phyloP scores from a whole-genome alignment of 2,113 vertebrate species.

The Gadus chalcogrammus region DNA sequence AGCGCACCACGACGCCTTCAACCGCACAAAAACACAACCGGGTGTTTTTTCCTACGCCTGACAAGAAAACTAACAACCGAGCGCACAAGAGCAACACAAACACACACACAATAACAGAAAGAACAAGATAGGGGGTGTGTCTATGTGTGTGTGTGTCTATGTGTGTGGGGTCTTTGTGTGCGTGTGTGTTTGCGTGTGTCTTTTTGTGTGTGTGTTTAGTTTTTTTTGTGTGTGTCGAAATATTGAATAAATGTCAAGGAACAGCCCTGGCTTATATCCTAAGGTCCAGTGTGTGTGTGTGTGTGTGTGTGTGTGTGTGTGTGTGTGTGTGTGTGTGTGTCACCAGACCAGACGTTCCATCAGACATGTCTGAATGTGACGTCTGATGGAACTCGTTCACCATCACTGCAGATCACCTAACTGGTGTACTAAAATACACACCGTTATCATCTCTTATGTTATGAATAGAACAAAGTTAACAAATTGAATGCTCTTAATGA shows the following conservation, averaged over 20 bases:
- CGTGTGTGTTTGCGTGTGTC: conserved; percentile 5
- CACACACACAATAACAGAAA: conserved; percentile 18
- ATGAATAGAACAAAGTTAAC: no score
- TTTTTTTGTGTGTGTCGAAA: conserved; percentile 13
- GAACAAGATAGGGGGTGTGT: conserved; percentile 28
- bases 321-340: no score
- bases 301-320: no score
- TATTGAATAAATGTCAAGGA: conserved; percentile 32
- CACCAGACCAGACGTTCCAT: no score
- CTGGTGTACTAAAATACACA: no score
- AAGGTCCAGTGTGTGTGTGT: not conserved
- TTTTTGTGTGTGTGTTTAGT: conserved; percentile 15
- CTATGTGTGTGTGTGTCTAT: conserved; percentile 19
- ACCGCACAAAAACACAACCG: not conserved
- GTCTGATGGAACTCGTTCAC: no score
- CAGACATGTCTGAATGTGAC: no score
- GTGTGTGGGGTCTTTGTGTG: conserved; percentile 21
- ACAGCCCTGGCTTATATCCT: conserved; percentile 11
- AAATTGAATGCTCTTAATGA: no score
- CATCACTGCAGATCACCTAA: no score
- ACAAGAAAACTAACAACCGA: conserved; percentile 33
- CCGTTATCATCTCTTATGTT: no score
- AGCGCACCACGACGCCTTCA: not conserved
- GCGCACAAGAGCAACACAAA: conserved; percentile 14
- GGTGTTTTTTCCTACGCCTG: conserved; percentile 10